Conservation (phyloP, 1,140 invertebrate genomes). For the Heliconius eleuchia region DNA sequence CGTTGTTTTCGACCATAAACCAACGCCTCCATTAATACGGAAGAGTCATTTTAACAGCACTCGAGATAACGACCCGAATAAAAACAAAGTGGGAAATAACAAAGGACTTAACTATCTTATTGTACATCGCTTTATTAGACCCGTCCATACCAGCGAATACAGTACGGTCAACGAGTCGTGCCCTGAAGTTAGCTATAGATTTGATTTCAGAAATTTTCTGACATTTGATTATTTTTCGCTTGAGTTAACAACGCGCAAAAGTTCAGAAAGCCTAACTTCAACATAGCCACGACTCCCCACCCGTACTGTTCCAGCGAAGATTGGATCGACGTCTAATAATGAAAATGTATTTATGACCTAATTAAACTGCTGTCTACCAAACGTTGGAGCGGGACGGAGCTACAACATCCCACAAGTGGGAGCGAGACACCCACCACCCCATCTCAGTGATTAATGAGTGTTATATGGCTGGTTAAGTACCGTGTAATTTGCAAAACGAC, state of each 20-base stretch:
- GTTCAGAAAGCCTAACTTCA: too few relatives aligned
- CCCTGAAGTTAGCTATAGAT: too few relatives aligned
- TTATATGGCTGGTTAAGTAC: slow-evolving; percentile 83
- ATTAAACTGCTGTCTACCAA: slow-evolving; percentile 74
- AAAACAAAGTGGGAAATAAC: slow-evolving; percentile 36
- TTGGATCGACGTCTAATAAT: slow-evolving; percentile 60
- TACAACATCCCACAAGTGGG: slow-evolving; percentile 34
- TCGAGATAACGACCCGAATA: slow-evolving; percentile 32
- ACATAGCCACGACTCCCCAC: too few relatives aligned
- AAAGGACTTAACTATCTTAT: slow-evolving; percentile 31
- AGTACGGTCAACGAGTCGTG: too few relatives aligned
- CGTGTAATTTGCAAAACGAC: slow-evolving; percentile 83
- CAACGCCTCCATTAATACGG: slow-evolving; percentile 3
- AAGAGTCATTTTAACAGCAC: slow-evolving; percentile 20
- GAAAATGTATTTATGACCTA: slow-evolving; percentile 81
- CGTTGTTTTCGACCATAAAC: not conserved
- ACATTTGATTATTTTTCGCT: too few relatives aligned
- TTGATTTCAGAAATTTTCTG: too few relatives aligned
- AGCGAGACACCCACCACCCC: slow-evolving; percentile 52
- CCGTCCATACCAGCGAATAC: not conserved
- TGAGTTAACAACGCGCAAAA: too few relatives aligned
- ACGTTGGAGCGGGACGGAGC: slow-evolving; percentile 44
- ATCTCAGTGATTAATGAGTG: slow-evolving; percentile 79
- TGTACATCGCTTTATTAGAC: slow-evolving; percentile 29
- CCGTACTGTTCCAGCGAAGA: not conserved